Base-by-base conservation (phyloP, 2,113 vertebrate species). In the Podarcis raffonei region DNA sequence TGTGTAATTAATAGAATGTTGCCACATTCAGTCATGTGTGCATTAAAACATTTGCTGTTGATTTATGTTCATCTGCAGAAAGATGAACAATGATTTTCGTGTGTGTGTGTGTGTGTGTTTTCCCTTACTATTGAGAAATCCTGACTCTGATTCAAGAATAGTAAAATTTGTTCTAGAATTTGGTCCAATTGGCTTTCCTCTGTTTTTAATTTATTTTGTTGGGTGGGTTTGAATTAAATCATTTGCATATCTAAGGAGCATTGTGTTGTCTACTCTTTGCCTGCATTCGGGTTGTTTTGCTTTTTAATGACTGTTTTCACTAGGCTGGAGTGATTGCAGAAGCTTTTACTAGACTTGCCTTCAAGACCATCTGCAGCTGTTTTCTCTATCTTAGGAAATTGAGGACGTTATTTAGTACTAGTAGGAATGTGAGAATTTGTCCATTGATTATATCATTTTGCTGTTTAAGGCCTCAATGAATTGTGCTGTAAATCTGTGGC, bases 331-430 rank as follows among this genome's bases (percentile, higher is more conserved):
- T 75, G 72, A 89, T 82, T 62, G 22, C 16, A 88, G 78, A 91
- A 74, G 4, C 20, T 93, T 91, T 16, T 32, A 25, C 25, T 32
- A 80, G 18, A 90, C 76, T 48, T 90, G 87, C 77, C 92, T 91
- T 91, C 83, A 27, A 11, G 39, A 71, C 48, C 59, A 81, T 59
- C 39, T 89, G 8, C 30, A 65, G 5, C 78, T 92, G 39, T 12
- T 59, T 84, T 0, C 15, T 20, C 0, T 71, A 83, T 84, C 66
- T 90, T 93, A 85, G 74, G 68, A 89, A 91, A 90, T 0, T 23
- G 62, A 23, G 83, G 42, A 1, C n/a, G 3, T 1, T 80, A 48
- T 85, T 90, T 89, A 39, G 59, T 42, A 85, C 81, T 25, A 37
- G 1, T 76, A 83, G 12, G 62, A 59, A 7, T 22, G 6, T 75